Evolutionary conservation across 2,113 vertebrate species (phyloP).

Genomic region (Brachionichthys hirsutus): DNA sequence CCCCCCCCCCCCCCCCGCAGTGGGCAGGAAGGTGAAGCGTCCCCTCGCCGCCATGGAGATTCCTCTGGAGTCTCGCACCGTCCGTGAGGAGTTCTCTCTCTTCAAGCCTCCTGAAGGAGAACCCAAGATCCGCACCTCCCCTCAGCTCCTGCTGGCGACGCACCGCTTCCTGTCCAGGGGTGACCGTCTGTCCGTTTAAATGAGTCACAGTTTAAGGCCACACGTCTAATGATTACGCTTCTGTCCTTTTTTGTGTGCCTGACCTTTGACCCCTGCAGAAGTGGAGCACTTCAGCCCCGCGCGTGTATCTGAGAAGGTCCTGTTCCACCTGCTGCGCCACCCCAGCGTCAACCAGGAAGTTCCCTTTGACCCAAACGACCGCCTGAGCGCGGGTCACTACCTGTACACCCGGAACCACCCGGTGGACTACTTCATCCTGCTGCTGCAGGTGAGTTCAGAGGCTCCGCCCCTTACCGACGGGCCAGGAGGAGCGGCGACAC

Average conservation of each 20-base stretch:
- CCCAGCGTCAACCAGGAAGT: conserved; percentile 92
- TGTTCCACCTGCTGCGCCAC: conserved; percentile 88
- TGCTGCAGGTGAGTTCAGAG: conserved; percentile 82
- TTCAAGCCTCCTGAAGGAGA: conserved; percentile 85
- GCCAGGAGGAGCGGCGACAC: too few species aligned
- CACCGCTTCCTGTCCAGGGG: conserved; percentile 92
- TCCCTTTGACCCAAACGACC: conserved; percentile 83
- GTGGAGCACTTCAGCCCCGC: conserved; percentile 87
- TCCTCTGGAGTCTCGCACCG: conserved; percentile 72
- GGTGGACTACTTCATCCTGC: conserved; percentile 90
- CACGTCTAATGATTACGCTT: conserved; percentile 9
- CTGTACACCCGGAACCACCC: conserved; percentile 90
- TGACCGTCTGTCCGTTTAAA: conserved; percentile 28
- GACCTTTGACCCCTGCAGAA: conserved; percentile 70
- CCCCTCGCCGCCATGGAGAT: conserved; percentile 74
- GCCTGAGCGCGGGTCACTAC: conserved; percentile 83
- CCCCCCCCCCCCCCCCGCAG: conserved; percentile 40
- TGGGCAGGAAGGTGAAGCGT: conserved; percentile 81
- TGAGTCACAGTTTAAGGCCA: conserved; percentile 38
- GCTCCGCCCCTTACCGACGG: too few species aligned
- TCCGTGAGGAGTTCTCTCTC: conserved; percentile 85
- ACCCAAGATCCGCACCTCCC: conserved; percentile 85
- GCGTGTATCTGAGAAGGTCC: conserved; percentile 85
- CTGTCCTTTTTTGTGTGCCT: neutral
- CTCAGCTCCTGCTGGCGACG: conserved; percentile 88